phyloP scores from a whole-genome alignment of 2,888 invertebrate genomes.

The Ophion ventricosus region DNA sequence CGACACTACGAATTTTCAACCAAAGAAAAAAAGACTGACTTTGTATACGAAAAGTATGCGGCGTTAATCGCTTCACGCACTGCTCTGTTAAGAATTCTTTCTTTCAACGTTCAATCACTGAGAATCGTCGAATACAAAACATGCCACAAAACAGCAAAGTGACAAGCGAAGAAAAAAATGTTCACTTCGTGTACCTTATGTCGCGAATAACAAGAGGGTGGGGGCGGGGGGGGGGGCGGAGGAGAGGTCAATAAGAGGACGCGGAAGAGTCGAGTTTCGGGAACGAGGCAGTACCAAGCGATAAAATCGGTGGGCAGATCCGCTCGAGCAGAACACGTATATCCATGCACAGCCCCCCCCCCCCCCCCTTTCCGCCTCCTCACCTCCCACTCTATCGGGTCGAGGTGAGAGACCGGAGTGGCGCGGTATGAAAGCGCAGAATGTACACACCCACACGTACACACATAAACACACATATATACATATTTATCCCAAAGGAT shows the following conservation, averaged over 20 bases:
- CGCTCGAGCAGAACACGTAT: background rate
- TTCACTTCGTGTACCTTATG: background rate
- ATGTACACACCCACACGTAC: background rate
- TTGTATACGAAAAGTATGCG: background rate
- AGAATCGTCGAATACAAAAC: background rate
- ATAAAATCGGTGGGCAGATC: background rate
- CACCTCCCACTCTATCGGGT: too few species aligned
- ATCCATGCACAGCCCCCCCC: background rate
- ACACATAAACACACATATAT: background rate
- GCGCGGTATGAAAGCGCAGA: background rate
- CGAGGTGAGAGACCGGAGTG: constrained; percentile 11
- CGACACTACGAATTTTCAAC: background rate
- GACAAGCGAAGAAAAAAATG: background rate
- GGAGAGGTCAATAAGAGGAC: background rate
- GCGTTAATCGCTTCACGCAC: too few species aligned
- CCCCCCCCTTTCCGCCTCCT: background rate
- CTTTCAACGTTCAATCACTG: background rate
- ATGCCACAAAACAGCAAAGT: background rate
- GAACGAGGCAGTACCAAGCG: background rate
- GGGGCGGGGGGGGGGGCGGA: too few species aligned
- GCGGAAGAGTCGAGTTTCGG: background rate
- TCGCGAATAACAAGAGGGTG: background rate
- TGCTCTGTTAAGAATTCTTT: too few species aligned
- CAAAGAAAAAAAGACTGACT: background rate
- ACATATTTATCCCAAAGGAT: constrained; percentile 30